phyloP scores from a whole-genome alignment of 2,113 vertebrate species.

The Sorex araneus region DNA sequence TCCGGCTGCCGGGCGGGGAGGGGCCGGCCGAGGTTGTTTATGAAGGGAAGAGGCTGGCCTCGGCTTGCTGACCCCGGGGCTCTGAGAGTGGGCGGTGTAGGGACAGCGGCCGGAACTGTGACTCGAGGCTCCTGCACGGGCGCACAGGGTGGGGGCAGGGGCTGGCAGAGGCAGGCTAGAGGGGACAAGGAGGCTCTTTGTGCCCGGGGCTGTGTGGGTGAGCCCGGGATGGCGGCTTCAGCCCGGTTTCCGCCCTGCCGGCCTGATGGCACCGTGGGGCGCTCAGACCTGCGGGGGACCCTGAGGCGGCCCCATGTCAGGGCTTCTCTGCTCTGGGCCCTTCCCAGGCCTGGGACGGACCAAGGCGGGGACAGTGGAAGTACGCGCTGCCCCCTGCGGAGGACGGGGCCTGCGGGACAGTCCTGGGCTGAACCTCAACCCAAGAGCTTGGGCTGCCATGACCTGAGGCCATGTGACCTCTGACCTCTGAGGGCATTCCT shows the following conservation, averaged over 20 bases:
- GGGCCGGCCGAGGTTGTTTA: not conserved
- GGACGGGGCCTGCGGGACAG: not conserved
- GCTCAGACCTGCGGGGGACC: not conserved
- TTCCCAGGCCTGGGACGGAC: not conserved
- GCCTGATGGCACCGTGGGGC: not conserved
- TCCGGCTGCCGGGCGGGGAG: not conserved
- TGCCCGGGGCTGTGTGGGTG: not conserved
- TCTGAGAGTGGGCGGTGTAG: not conserved
- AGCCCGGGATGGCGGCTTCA: not conserved
- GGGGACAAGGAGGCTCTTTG: constrained; percentile 75
- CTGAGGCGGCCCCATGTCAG: not conserved
- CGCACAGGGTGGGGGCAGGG: not conserved
- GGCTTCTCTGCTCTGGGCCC: not conserved
- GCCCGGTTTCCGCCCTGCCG: not conserved
- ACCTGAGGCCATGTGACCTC: not conserved
- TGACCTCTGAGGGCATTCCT: not conserved
- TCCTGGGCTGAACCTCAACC: no score
- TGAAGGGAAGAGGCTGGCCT: not conserved
- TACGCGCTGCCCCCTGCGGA: not conserved
- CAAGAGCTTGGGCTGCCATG: not conserved
- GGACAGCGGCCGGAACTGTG: not conserved
- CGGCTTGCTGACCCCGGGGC: not conserved
- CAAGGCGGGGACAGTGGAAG: not conserved
- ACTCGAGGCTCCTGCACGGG: not conserved
- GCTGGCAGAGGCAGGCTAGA: constrained; percentile 13